Base-by-base conservation (phyloP, 2,113 vertebrate genomes). In the Hiodon tergisus region DNA sequence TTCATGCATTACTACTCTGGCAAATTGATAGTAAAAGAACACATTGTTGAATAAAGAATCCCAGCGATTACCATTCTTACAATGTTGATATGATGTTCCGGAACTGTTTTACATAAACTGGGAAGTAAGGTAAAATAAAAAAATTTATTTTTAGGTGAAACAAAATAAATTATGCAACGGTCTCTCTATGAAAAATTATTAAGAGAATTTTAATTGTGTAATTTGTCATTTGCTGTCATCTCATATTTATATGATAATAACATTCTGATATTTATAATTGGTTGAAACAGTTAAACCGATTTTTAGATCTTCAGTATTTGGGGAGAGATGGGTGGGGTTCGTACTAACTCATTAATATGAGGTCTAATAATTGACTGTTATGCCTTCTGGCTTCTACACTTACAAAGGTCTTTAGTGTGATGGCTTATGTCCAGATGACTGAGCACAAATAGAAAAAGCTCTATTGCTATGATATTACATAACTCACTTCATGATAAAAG, bases 221-320 rank as follows among this genome's bases (percentile, higher is more conserved):
- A 61, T 61, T 65, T 62, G 57, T 46, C 16, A 46, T 52, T 62
- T 31, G 86, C 84, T 87, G 86, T 87, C 86, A 90, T 88, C 84
- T 88, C 84, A 82, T 78, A 81, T 83, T 84, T 85, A 86, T 84
- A 86, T 88, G 86, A 87, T 86, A 81, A 83, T 86, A 83, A 14
- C 55, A 59, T 14, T 60, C 82, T 87, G 83, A 84, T 77, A 76
- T 78, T 65, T 51, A 31, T 70, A 75, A 83, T 86, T 83, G 78
- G 79, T 83, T 81, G 80, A 83, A 80, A 70, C 75, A 78, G 67
- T 75, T 58, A 77, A 17, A 31, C 62, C 16, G 75, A 57, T 48
- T 63, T 52, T 66, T 57, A 52, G 61, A 57, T 71, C 16, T 58
- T 11, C 46, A 61, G 13, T 67, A 50, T 72, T 61, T 61, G 31